phyloP scores from a whole-genome alignment of 1,140 invertebrate species.

The Calliphora vicina region DNA sequence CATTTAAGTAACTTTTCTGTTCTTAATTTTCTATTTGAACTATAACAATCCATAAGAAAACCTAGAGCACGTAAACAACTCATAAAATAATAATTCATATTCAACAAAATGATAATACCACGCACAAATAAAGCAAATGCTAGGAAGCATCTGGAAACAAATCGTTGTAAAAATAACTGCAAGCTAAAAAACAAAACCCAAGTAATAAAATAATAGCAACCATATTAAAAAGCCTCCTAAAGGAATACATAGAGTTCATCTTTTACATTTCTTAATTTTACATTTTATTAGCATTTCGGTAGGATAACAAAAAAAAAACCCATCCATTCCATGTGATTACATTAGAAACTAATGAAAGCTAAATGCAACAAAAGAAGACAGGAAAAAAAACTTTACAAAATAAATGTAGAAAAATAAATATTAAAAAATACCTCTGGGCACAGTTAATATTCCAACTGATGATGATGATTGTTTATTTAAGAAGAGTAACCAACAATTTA shows the following conservation, averaged over 20 bases:
- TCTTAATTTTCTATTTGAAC: neutral
- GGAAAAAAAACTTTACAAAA: neutral
- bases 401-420: neutral
- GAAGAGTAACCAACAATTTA: neutral
- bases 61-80: slow-evolving; percentile 10
- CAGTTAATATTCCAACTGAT: slow-evolving; percentile 4
- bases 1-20: neutral
- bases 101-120: slow-evolving; percentile 14
- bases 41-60: neutral
- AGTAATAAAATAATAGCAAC: neutral
- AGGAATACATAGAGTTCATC: too few relatives aligned
- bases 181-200: neutral
- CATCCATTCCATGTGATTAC: neutral
- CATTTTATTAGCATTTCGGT: too few relatives aligned
- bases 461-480: slow-evolving; percentile 28
- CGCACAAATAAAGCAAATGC: neutral
- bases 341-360: slow-evolving; percentile 19
- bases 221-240: too few relatives aligned
- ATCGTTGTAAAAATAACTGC: neutral
- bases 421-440: slow-evolving; percentile 19
- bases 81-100: slow-evolving; percentile 20
- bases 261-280: too few relatives aligned
- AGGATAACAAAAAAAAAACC: too few relatives aligned
- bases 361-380: neutral
- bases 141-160: neutral